These are phyloP conservation scores for Haplochromis vanheusdeni DNA, from an alignment of 2,113 vertebrate species.

Conservation along the genomic window DNA sequence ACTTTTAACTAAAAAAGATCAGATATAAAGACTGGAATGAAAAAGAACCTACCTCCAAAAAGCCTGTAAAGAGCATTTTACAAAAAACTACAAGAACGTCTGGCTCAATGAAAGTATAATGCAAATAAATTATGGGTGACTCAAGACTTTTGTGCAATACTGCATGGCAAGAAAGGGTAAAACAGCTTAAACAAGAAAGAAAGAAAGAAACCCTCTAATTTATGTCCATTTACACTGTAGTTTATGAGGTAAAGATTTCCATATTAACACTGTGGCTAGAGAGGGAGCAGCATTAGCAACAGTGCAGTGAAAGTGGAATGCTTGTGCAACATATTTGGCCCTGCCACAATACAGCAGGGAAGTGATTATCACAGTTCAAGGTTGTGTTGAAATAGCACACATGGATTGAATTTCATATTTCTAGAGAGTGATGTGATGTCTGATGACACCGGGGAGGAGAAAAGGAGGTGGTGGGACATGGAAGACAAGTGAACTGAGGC, in stretches of 20 bases:
- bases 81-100: not conserved
- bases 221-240: not conserved
- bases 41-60: not conserved
- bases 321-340: constrained; percentile 9
- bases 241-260: not conserved
- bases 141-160: not conserved
- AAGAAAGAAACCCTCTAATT: not conserved
- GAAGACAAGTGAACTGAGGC: not conserved
- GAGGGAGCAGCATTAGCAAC: not conserved
- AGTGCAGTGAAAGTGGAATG: not conserved
- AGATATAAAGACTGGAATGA: not conserved
- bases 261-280: not conserved
- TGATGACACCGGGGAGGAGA: not conserved
- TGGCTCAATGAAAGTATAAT: not conserved
- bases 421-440: not conserved
- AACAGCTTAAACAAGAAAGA: not conserved
- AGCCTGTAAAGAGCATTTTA: not conserved
- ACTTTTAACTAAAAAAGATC: not conserved
- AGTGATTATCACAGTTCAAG: constrained; percentile 14
- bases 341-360: not conserved
- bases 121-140: not conserved
- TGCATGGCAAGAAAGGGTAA: not conserved
- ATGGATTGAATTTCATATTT: constrained; percentile 19
- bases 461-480: not conserved
- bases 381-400: constrained; percentile 21